These are phyloP conservation scores for Dasysyrphus tricinctus DNA, from an alignment of 2,888 invertebrate species.

Conservation along the genomic window DNA sequence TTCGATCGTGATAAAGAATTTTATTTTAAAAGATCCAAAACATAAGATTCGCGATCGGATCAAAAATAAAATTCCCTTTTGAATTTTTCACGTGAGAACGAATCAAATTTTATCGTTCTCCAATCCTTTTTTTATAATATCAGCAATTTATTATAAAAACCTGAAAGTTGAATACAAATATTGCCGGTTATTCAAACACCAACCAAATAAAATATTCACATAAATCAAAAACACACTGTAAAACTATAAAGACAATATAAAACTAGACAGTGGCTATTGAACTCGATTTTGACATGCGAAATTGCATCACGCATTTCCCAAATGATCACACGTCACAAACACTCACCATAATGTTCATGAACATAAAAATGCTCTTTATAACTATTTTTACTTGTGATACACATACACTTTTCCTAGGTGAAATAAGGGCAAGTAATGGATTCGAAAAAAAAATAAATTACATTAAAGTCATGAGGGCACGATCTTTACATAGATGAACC, in stretches of 20 bases:
- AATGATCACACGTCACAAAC: constrained; percentile 60
- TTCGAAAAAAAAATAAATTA: not conserved
- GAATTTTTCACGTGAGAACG: too few species aligned
- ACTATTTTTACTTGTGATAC: constrained; percentile 10
- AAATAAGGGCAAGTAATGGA: not conserved
- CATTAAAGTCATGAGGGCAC: not conserved
- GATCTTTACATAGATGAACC: not conserved
- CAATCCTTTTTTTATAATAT: too few species aligned
- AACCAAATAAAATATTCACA: too few species aligned
- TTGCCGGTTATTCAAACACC: too few species aligned
- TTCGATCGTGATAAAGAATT: too few species aligned
- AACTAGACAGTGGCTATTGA: constrained; percentile 1
- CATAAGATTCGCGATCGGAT: too few species aligned
- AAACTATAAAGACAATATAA: not conserved
- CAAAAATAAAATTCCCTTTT: too few species aligned
- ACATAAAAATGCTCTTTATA: constrained; percentile 10
- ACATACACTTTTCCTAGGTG: not conserved
- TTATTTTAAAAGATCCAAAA: too few species aligned
- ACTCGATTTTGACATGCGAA: constrained; percentile 32
- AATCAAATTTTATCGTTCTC: too few species aligned
- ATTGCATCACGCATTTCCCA: constrained; percentile 51
- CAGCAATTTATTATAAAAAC: too few species aligned
- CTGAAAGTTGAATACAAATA: too few species aligned
- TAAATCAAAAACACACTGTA: not conserved
- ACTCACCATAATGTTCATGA: constrained; percentile 27